These are phyloP conservation scores for Pangasius sanitwongsei DNA, from an alignment of 2,797 vertebrate genomes.

Conservation along the genomic window DNA sequence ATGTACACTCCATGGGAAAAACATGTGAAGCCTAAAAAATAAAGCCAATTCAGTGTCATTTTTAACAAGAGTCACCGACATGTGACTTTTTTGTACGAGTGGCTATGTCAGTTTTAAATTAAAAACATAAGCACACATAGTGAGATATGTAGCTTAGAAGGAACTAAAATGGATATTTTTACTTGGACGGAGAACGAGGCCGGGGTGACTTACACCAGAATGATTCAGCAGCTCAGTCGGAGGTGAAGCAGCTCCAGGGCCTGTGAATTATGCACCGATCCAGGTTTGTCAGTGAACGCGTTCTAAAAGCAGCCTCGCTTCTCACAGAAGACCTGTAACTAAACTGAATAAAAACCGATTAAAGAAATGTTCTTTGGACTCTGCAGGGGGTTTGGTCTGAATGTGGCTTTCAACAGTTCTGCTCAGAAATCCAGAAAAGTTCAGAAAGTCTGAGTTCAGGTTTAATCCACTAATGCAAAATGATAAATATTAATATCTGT, in stretches of 20 bases:
- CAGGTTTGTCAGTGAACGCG: neutral
- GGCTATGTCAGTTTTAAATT: neutral
- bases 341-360: neutral
- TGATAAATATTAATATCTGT: neutral
- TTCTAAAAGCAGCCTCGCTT: neutral
- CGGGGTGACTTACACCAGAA: neutral
- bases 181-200: neutral
- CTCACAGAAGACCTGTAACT: neutral
- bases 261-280: neutral
- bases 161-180: neutral
- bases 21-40: neutral
- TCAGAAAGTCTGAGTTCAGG: neutral
- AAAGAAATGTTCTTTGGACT: constrained; percentile 3
- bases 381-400: neutral
- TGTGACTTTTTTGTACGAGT: neutral
- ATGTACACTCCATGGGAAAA: neutral
- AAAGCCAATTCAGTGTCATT: neutral
- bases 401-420: neutral
- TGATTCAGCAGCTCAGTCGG: neutral
- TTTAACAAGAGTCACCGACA: neutral
- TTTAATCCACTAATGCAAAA: neutral
- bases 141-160: neutral
- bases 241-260: neutral
- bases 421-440: neutral
- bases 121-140: neutral